Evolutionary conservation across 2,797 vertebrate species (phyloP), one percentile per base, ranked within the genome.

Genomic region (Eulemur albifrons): DNA sequence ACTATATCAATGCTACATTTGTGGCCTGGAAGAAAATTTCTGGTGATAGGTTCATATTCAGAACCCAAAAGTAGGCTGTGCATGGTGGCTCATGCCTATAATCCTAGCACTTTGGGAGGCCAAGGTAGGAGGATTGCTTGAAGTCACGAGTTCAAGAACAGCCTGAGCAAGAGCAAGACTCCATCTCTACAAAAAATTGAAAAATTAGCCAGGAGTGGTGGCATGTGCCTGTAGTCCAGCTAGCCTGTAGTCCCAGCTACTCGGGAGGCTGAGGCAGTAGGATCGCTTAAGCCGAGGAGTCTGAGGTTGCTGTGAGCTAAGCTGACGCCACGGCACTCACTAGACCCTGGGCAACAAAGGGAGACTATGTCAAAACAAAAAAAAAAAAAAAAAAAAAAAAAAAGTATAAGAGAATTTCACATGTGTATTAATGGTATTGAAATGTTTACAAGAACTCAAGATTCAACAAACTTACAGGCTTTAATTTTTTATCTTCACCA

Each of bases 391-490:
- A n/a, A n/a, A n/a, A n/a, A n/a, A n/a, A n/a, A 38, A 13, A 93
- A 90, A 70, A 75, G 11, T 82, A 13, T 73, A 89, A 90, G 43
- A 93, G 57, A 92, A 86, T 82, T 88, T 94, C 63, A 81, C 63
- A 82, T 82, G 52, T 81, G 0, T 88, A 52, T 81, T 82, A 88
- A 85, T 3, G 76, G 30, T 90, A 88, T 88, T 95, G 45, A 93
- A 92, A 93, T 97, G 30, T 93, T 93, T 94, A 65, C 67, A 45
- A 91, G 69, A 90, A 90, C 35, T 84, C 38, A 48, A 90, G 90
- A 88, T 50, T 86, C 73, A 95, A 82, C 48, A 91, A 88, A 96
- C 48, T 69, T 94, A 69, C 15, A 70, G 69, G 21, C 67, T 93
- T 86, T 86, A 94, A 85, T 59, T 85, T 95, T 91, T 90, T 93